Evolutionary conservation across 2,113 vertebrate species (phyloP), one percentile per base, ranked within the genome.

Genomic region (Microcebus murinus): DNA sequence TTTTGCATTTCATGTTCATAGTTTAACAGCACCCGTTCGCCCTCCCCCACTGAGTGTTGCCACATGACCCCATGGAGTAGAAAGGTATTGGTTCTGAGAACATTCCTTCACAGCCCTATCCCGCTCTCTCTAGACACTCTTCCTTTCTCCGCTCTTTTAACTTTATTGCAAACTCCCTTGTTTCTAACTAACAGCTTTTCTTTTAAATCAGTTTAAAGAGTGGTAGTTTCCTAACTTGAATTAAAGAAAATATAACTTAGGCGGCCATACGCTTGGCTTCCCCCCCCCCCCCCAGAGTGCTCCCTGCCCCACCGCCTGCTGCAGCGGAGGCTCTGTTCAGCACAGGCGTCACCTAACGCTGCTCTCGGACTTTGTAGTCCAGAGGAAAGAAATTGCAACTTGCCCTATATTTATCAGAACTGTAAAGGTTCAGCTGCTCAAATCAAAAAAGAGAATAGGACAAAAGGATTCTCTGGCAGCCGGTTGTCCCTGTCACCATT

Each of bases 51-150:
- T 98, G 99, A 99, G 98, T 99, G 99, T 99, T 99, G 99, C 98
- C 99, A 99, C 99, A 99, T 99, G 99, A 99, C 99, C 98, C 99
- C 99, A 95, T 99, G 99, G 99, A 99, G 99, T 99, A 99, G 99
- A 99, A 99, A 99, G 99, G 99, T 99, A 99, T 98, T 99, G 98
- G 97, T 97, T 97, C 98, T 98, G 97, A 97, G 95, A 96, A 94
- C 97, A 96, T 96, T 97, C 97, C 97, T 85, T 98, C 97, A 97
- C 73, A 98, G 97, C 97, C 97, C 98, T 98, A 10, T 96, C 96
- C 98, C 93, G 95, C 94, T 98, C 93, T 97, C 92, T 96, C 89
- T 92, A 97, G 96, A 97, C 81, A 97, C 86, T 98, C 88, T 96
- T 89, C 97, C 96, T 98, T 98, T 98, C 96, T 98, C 98, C 96